Evolutionary conservation across 2,888 invertebrate species (phyloP), one percentile per base, ranked within the genome.

Genomic region (Cephonodes hylas): DNA sequence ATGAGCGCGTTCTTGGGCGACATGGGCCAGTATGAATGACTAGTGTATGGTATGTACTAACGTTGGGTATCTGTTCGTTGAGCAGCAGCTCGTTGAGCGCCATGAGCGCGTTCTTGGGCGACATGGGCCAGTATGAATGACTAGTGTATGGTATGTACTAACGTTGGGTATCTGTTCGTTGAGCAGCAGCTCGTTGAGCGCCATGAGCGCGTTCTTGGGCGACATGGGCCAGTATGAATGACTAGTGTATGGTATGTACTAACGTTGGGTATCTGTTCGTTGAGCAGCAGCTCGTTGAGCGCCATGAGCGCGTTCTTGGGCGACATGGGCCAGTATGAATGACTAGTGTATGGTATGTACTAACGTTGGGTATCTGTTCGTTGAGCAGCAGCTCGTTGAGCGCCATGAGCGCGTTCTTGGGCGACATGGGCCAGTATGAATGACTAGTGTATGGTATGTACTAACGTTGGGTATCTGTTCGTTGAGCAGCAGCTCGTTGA

Each of bases 271-370:
- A 89, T 74, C 89, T 88, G 88, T 3, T 89, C 89, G 58, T 81
- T 83, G 62, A 88, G 88, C 80, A 89, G 93, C 77, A 97, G 94
- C 89, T 98, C 98, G 83, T 97, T 97, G 60, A 98, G 93, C 64
- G 96, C 96, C 96, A 97, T 97, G 57, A 97, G 93, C 13, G 97
- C 97, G 81, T 96, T 97, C 86, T 97, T 97, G 46, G 97, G 97
- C 67, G 96, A 94, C 60, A 97, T 92, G 59, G 96, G 94, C 62
- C 95, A n/a, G n/a, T n/a, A n/a, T n/a, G n/a, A n/a, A n/a, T n/a
- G n/a, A n/a, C n/a, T n/a, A n/a, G n/a, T n/a, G n/a, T n/a, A n/a
- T n/a, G 15, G 1, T 8, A 8, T 18, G 20, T 8, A 77, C 86
- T 76, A 25, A 89, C 88, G 59, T 78, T 85, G 66, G 79, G 65